Evolutionary conservation across 2,888 invertebrate species (phyloP), one percentile per base, ranked within the genome.

Genomic region (Chymomyza fuscimana): DNA sequence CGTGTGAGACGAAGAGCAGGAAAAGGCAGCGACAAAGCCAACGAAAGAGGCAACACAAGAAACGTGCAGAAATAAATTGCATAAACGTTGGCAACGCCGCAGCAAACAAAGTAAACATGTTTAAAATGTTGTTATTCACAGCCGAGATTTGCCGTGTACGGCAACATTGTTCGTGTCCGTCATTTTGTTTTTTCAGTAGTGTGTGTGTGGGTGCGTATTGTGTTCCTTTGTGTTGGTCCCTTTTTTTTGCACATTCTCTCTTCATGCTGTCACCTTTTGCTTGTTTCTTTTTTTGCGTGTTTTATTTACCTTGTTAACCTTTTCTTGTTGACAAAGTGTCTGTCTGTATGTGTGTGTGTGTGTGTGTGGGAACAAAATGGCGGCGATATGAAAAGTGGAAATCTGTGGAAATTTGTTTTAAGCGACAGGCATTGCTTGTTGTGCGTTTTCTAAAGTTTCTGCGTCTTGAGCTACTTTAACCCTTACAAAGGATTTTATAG

Each of bases 91-190:
- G 51, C 65, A 59, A 70, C 71, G 70, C 64, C 59, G 69, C 63
- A 79, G 63, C 73, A 80, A 81, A 76, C 73, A 83, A 87, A 76
- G 87, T 77, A 83, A 85, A 87, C 82, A 87, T 86, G 80, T 80
- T 85, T 86, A 86, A 87, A 87, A 86, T 83, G 84, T 83, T 85
- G 87, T 84, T 87, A 80, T 83, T 87, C 81, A 82, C 81, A 40
- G 61, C 54, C 51, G 15, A 56, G 67, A 62, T 25, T 67, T 64
- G 46, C 46, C 46, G 16, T 50, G 12, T 62, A 40, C 32, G 65
- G 65, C 69, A 69, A 75, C 81, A 73, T 78, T 82, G 79, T 76
- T 75, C 69, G 76, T 63, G 72, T 52, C 16, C 52, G 51, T 63
- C 32, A 51, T 52, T 52, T 52, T 52, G 52, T 52, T 32, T 52